Percentiles rank a stretch among this genome's conserved stretches.
Conservation (phyloP, 2,888 invertebrate species). For the Xestia sexstrigata region DNA sequence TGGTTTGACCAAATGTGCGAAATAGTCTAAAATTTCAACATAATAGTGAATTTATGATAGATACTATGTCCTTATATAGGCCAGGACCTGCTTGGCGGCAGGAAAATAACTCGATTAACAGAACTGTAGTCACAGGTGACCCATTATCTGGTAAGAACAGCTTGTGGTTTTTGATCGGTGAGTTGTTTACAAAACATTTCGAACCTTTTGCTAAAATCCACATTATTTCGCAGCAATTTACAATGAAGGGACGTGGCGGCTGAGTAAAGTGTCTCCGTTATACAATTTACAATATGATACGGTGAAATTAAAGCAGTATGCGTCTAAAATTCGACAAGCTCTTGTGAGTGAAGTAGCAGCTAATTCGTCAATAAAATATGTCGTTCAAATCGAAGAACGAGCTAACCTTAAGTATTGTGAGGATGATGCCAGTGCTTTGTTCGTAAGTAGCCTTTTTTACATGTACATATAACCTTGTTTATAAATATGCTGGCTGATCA, state of each 20-base stretch:
- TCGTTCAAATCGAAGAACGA: constrained; percentile 79
- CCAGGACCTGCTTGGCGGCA: constrained; percentile 63
- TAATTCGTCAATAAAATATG: constrained; percentile 76
- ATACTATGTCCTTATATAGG: constrained; percentile 58
- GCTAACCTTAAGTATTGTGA: constrained; percentile 81
- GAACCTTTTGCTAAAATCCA: background rate
- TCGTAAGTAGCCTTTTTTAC: constrained; percentile 71
- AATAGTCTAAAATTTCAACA: background rate
- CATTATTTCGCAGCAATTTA: constrained; percentile 79
- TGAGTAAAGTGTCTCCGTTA: constrained; percentile 84
- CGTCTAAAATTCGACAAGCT: constrained; percentile 82
- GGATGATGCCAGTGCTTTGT: constrained; percentile 82
- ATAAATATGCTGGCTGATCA: background rate
- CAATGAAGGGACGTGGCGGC: constrained; percentile 83
- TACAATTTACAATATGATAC: constrained; percentile 79
- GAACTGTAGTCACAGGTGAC: constrained; percentile 65
- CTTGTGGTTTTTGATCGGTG: background rate
- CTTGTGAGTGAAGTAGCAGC: constrained; percentile 76
- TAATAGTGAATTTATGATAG: background rate
- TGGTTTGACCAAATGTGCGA: background rate
- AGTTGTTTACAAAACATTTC: constrained; percentile 11
- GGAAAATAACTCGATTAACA: constrained; percentile 53
- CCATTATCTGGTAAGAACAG: constrained; percentile 73
- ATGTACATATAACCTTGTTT: background rate
- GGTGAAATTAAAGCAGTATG: constrained; percentile 85